Evolutionary conservation across 2,888 invertebrate species (phyloP).

Genomic region (Drosophila pegasa): DNA sequence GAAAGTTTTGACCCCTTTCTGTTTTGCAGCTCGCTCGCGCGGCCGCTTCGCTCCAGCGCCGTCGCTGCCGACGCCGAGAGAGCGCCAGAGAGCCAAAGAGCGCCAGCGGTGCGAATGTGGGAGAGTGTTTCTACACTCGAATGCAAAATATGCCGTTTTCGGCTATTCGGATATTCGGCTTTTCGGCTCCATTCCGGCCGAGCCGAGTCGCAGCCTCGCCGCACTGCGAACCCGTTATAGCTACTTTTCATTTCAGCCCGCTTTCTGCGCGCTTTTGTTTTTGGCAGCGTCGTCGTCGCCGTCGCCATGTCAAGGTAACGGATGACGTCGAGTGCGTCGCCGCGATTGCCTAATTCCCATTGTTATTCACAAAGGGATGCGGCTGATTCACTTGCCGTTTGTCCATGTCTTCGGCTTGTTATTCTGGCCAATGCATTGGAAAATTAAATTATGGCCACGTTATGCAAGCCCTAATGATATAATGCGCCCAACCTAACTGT

Average conservation of each 20-base stretch:
- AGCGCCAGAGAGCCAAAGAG: conserved; percentile 29
- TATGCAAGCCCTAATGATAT: conserved; percentile 76
- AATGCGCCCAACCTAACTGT: conserved; percentile 49
- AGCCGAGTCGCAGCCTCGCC: conserved; percentile 5
- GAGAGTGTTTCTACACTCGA: conserved; percentile 36
- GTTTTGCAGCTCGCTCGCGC: conserved; percentile 38
- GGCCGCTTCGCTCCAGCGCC: conserved; percentile 59
- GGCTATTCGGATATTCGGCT: conserved; percentile 51
- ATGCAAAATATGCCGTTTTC: conserved; percentile 76
- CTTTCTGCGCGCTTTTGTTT: conserved; percentile 64
- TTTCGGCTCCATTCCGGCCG: conserved; percentile 61
- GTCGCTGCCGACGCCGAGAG: conserved; percentile 6
- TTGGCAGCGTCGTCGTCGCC: conserved; percentile 25
- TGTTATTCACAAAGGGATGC: conserved; percentile 77
- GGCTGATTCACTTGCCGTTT: conserved; percentile 47
- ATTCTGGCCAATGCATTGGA: conserved; percentile 78
- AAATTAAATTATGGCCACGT: conserved; percentile 73
- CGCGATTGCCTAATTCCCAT: conserved; percentile 76
- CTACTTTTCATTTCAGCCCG: conserved; percentile 77
- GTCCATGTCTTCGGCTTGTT: conserved; percentile 51
- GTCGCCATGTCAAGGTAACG: conserved; percentile 82
- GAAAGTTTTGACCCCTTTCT: conserved; percentile 86
- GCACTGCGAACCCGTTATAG: conserved; percentile 38
- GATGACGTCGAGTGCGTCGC: conserved; percentile 76
- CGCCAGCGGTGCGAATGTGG: conserved; percentile 20